Conservation (phyloP, 2,888 invertebrate genomes). For the Hedya salicella region DNA sequence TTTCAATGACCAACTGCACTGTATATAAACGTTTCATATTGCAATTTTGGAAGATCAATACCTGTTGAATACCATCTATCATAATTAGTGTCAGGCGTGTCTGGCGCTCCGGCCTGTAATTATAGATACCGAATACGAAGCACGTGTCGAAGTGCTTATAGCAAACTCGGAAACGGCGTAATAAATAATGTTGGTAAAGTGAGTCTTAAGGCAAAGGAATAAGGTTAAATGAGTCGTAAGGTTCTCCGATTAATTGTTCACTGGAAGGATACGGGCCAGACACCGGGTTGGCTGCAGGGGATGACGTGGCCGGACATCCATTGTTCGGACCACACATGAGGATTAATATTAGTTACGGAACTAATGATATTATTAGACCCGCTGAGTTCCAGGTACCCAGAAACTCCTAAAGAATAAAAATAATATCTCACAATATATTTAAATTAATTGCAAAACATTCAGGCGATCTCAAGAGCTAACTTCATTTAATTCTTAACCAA, state of each 20-base stretch:
- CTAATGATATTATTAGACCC: conserved; percentile 34
- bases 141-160: conserved; percentile 35
- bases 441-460: neutral
- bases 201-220: conserved; percentile 20
- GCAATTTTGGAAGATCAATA: conserved; percentile 31
- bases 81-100: conserved; percentile 40
- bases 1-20: neutral
- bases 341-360: conserved; percentile 47
- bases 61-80: conserved; percentile 37
- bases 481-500: neutral
- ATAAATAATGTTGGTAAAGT: conserved; percentile 12
- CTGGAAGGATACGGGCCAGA: conserved; percentile 72
- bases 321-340: conserved; percentile 57
- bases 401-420: neutral
- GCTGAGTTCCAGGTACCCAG: conserved; percentile 12
- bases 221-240: conserved; percentile 13
- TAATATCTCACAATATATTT: neutral
- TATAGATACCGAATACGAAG: conserved; percentile 41
- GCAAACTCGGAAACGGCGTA: conserved; percentile 17
- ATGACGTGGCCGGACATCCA: conserved; percentile 73
- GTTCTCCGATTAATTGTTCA: conserved; percentile 61
- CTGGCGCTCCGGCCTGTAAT: conserved; percentile 34
- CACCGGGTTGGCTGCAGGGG: conserved; percentile 55
- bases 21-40: conserved; percentile 3
- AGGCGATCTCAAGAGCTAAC: neutral